Evolutionary conservation across 1,140 invertebrate genomes (phyloP), one percentile per base, ranked within the genome.

Genomic region (Psilanteris sp.): DNA sequence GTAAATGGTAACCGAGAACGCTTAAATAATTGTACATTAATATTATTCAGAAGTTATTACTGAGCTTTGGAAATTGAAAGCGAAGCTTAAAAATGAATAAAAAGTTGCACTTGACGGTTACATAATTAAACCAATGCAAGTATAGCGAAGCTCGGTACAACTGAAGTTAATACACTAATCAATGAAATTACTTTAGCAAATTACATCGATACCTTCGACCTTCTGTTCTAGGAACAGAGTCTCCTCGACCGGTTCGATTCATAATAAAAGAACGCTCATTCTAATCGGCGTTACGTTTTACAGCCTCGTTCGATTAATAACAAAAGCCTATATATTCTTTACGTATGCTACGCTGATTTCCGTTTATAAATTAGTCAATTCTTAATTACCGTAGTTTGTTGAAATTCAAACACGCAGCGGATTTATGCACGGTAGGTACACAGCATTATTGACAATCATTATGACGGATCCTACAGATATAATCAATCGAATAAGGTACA

Each of bases 371-470:
- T 62, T 36, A 62, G 39, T 61, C 43, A 34, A 48, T 22, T 24
- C 44, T 52, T 64, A 52, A 32, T 43, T 52, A 52, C 14, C 34
- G 11, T 31, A 10, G 10, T 41, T 52, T 34, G 36, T 34, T 43
- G 26, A 44, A 27, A 67, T 52, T 48, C 29, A 67, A 66, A 70
- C 32, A 50, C 57, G 34, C 50, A 57, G 37, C 61, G 31, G 44
- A 20, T 32, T 55, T 36, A 59, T 54, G 77, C 68, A 50, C 68
- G 57, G 54, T 85, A 84, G 77, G 79, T 85, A 85, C 78, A 64
- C 44, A 81, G 74, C 77, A 39, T 85, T 85, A 85, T 85, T 85
- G 82, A 85, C 82, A 81, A 85, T 84, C 70, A 83, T 86, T 82
- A 83, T 76, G 81, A 84, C 83, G 79, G 81, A 85, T 82, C 74